Evolutionary conservation across 2,113 vertebrate genomes (phyloP).

Genomic region (Periophthalmodon schlosseri): DNA sequence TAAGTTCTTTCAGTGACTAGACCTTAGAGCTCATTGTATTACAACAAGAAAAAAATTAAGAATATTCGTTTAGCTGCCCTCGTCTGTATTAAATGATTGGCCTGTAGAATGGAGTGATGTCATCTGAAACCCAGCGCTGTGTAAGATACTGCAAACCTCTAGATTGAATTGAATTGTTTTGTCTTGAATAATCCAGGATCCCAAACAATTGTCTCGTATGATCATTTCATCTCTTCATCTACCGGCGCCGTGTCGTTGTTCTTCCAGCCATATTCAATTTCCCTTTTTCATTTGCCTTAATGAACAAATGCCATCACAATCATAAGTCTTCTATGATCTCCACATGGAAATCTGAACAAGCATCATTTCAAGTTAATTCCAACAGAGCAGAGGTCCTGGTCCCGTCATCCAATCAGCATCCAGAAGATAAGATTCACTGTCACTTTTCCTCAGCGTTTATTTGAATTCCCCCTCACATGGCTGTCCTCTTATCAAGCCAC

Average conservation of each 20-base stretch:
- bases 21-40: too few relatives aligned
- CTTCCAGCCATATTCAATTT: neutral
- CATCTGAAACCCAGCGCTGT: too few relatives aligned
- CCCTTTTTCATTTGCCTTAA: neutral
- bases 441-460: constrained; percentile 32
- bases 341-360: constrained; percentile 7
- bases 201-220: neutral
- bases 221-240: neutral
- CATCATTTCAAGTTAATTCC: constrained; percentile 13
- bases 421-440: constrained; percentile 32
- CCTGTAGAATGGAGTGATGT: too few relatives aligned
- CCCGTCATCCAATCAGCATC: constrained; percentile 29
- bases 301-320: neutral
- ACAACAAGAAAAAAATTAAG: too few relatives aligned
- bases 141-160: too few relatives aligned
- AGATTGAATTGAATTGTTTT: neutral
- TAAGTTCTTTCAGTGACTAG: too few relatives aligned
- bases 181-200: neutral
- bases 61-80: too few relatives aligned
- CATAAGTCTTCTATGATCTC: neutral
- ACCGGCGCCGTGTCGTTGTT: neutral
- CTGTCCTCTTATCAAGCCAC: constrained; percentile 40
- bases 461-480: constrained; percentile 36
- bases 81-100: too few relatives aligned
- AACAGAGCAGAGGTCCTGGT: constrained; percentile 26